Conservation (phyloP, 23 tunicate species). For the Halocynthia aurantium region DNA sequence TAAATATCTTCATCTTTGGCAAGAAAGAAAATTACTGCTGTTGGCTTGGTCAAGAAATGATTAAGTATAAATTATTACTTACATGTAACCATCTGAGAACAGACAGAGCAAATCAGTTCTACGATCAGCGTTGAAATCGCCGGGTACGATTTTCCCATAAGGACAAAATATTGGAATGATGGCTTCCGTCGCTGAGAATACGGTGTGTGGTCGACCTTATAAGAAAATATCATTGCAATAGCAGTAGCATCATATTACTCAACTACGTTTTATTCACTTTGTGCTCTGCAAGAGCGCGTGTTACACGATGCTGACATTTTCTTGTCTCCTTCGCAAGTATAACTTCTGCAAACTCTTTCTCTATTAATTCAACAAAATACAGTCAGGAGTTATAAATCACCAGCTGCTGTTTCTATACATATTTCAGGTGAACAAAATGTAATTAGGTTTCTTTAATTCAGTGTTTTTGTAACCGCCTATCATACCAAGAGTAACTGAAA, state of each 20-base stretch:
- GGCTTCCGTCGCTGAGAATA: neutral
- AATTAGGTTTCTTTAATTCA: too few relatives aligned
- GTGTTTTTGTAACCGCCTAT: too few relatives aligned
- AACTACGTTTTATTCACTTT: neutral
- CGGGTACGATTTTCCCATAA: neutral
- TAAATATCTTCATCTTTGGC: too few relatives aligned
- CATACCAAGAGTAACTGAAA: too few relatives aligned
- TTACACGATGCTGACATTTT: neutral
- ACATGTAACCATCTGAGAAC: neutral
- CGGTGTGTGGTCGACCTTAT: neutral
- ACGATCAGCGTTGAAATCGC: constrained; percentile 6
- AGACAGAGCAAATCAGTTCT: neutral
- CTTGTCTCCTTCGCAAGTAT: neutral
- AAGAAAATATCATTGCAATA: neutral
- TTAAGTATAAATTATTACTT: neutral
- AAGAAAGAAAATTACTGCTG: too few relatives aligned
- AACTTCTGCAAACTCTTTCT: too few relatives aligned
- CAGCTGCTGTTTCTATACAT: too few relatives aligned
- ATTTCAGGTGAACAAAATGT: too few relatives aligned
- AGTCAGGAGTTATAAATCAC: too few relatives aligned
- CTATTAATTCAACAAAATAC: too few relatives aligned
- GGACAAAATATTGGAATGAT: neutral
- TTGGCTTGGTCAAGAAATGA: too few relatives aligned
- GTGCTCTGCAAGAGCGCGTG: neutral
- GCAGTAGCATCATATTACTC: neutral